Evolutionary conservation across 1,140 invertebrate genomes (phyloP).

Genomic region (Listronotus oregonensis): DNA sequence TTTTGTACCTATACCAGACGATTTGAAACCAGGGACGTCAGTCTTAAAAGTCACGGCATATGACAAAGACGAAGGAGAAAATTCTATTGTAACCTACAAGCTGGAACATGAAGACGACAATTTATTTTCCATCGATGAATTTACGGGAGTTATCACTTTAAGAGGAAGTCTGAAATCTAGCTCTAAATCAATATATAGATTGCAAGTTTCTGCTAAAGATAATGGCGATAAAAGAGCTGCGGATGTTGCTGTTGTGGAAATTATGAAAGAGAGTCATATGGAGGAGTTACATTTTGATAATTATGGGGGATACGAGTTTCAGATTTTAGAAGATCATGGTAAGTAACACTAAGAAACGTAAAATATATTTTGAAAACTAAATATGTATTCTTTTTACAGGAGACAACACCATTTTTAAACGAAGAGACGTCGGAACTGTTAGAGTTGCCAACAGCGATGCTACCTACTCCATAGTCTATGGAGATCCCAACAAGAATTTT

Average conservation of each 20-base stretch:
- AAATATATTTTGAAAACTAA: too few species aligned
- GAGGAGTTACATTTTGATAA: conserved; percentile 75
- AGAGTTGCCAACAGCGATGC: conserved; percentile 64
- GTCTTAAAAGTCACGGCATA: conserved; percentile 75
- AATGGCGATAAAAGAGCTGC: conserved; percentile 70
- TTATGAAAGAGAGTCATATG: conserved; percentile 72
- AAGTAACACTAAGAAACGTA: conserved; percentile 48
- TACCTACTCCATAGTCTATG: conserved; percentile 81
- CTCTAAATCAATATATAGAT: conserved; percentile 70
- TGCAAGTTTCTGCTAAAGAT: conserved; percentile 79
- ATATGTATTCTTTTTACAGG: neutral
- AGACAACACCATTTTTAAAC: conserved; percentile 55
- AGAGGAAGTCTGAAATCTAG: conserved; percentile 66
- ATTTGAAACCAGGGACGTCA: conserved; percentile 66
- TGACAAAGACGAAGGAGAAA: conserved; percentile 83
- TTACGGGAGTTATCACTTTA: conserved; percentile 73
- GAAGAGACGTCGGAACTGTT: conserved; percentile 77
- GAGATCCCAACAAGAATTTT: conserved; percentile 79
- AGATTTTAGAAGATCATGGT: conserved; percentile 79
- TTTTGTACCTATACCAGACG: conserved; percentile 71
- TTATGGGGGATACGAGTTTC: conserved; percentile 77
- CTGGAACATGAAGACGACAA: conserved; percentile 78
- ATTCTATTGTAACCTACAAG: conserved; percentile 77
- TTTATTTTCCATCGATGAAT: conserved; percentile 77
- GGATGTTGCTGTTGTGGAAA: conserved; percentile 80